Evolutionary conservation across 2,113 vertebrate genomes (phyloP).

Genomic region (Albula goreensis): DNA sequence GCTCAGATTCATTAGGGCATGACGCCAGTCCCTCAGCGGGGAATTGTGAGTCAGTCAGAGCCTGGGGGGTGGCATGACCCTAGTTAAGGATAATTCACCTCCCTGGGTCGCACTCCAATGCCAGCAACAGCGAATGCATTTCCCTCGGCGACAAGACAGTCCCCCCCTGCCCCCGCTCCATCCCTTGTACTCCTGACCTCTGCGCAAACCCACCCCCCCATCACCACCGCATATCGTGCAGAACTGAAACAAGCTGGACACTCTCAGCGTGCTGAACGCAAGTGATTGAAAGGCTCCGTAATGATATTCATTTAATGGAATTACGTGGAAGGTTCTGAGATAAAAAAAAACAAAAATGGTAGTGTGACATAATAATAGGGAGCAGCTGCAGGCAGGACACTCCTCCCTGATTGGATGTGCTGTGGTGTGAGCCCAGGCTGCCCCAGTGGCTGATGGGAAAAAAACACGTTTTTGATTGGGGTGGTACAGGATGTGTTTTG

Average conservation of each 20-base stretch:
- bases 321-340: background rate
- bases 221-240: background rate
- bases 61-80: background rate
- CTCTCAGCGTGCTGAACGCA: background rate
- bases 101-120: background rate
- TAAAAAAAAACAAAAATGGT: background rate
- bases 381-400: background rate
- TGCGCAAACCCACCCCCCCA: background rate
- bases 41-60: too few relatives aligned
- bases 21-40: too few relatives aligned
- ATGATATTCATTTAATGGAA: background rate
- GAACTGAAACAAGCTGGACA: background rate
- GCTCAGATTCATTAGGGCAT: too few relatives aligned
- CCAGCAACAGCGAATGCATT: background rate
- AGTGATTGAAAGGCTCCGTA: background rate
- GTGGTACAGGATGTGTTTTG: background rate
- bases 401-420: background rate
- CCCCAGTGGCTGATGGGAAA: slow-evolving; percentile 1
- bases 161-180: background rate
- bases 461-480: background rate
- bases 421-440: background rate
- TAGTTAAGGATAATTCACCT: background rate
- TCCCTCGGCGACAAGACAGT: background rate
- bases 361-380: background rate
- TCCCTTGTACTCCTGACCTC: background rate